Conservation (phyloP, 1,140 invertebrate species). For the Brachionus paranguensis region DNA sequence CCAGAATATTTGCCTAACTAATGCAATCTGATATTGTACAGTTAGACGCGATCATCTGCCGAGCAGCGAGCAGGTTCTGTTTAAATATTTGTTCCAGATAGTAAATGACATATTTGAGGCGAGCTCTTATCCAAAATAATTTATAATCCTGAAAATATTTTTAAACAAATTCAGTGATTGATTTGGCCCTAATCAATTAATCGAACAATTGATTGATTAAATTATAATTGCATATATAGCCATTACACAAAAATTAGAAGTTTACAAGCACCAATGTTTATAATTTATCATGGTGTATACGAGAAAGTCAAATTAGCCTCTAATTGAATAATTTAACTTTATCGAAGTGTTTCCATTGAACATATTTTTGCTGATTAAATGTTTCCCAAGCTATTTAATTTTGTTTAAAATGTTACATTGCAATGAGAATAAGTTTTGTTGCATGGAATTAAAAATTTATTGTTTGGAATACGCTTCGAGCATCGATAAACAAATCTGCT, state of each 20-base stretch:
- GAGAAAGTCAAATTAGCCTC: constrained; percentile 14
- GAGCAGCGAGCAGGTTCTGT: neutral
- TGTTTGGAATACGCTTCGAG: neutral
- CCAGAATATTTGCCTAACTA: constrained; percentile 16
- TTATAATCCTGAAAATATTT: neutral
- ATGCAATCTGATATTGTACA: constrained; percentile 34
- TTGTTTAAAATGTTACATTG: neutral
- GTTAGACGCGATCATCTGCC: neutral
- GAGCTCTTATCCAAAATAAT: neutral
- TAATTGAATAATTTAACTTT: neutral
- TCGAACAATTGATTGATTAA: constrained; percentile 34
- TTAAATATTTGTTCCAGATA: constrained; percentile 26
- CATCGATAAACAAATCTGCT: neutral
- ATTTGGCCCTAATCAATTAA: constrained; percentile 22
- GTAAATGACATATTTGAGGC: constrained; percentile 6
- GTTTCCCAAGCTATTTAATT: neutral
- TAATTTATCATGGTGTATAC: constrained; percentile 27
- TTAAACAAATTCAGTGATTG: neutral
- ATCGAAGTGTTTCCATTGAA: neutral
- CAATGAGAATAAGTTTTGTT: neutral
- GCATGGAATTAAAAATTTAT: neutral
- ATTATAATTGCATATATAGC: neutral
- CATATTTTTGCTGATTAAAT: constrained; percentile 14
- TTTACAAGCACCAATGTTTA: neutral
- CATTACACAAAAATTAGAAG: neutral